Evolutionary conservation across 2,888 invertebrate species (phyloP).

Genomic region (Campoplex nolae): DNA sequence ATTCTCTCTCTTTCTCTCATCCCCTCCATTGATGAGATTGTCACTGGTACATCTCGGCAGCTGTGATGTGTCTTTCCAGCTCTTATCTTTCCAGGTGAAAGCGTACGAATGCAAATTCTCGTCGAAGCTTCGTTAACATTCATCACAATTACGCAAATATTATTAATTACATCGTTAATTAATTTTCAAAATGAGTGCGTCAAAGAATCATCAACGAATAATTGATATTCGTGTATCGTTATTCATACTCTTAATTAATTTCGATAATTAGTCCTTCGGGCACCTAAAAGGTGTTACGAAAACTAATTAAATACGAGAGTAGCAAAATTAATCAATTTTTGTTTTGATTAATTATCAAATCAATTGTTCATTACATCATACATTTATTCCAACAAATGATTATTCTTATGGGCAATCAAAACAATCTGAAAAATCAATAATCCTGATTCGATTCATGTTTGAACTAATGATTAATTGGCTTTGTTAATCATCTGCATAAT

Average conservation of each 20-base stretch:
- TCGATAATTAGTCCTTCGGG: background rate
- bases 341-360: background rate
- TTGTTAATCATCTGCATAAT: too few relatives aligned
- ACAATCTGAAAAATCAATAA: background rate
- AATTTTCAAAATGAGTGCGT: background rate
- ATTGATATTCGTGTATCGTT: background rate
- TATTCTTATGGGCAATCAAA: background rate
- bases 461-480: background rate
- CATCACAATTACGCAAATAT: slow-evolving; percentile 2
- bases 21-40: background rate
- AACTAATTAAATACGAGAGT: background rate
- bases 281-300: background rate
- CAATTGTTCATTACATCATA: background rate
- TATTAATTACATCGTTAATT: background rate
- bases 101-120: background rate
- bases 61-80: background rate
- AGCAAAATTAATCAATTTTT: background rate
- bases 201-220: background rate
- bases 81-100: background rate
- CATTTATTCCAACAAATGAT: background rate
- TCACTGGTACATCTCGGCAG: background rate
- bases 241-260: background rate
- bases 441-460: background rate
- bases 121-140: background rate
- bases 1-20: background rate